Evolutionary conservation across 2,888 invertebrate species (phyloP).

Genomic region (Phengaris arion): DNA sequence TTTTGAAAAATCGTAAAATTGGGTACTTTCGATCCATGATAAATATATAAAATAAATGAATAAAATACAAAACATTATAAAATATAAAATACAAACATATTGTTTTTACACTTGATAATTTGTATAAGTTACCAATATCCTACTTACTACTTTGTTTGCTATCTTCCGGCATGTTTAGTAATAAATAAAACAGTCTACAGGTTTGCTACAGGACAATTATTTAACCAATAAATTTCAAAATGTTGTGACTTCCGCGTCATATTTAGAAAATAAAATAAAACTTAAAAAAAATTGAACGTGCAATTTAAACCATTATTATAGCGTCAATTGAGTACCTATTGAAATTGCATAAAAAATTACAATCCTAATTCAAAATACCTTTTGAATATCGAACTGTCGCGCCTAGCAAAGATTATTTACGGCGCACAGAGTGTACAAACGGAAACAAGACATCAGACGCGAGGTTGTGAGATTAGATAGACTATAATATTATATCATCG

Average conservation of each 20-base stretch:
- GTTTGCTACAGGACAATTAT: neutral
- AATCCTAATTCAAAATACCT: neutral
- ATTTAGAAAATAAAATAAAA: neutral
- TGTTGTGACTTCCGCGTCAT: neutral
- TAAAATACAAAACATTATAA: too few species aligned
- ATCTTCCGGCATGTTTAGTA: neutral
- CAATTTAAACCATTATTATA: neutral
- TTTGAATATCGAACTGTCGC: constrained; percentile 7
- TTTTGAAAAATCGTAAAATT: too few species aligned
- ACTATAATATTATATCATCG: neutral
- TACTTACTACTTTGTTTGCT: too few species aligned
- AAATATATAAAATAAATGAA: too few species aligned
- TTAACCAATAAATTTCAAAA: neutral
- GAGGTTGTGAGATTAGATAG: constrained; percentile 5
- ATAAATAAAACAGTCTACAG: neutral
- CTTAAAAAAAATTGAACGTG: neutral
- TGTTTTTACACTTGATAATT: too few species aligned
- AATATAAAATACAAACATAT: too few species aligned
- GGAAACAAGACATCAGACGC: constrained; percentile 4
- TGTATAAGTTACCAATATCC: too few species aligned
- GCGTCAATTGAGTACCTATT: too few species aligned
- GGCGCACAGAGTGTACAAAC: neutral
- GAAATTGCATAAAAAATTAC: too few species aligned
- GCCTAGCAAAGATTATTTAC: constrained; percentile 1
- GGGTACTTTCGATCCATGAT: too few species aligned